Conservation (phyloP, 2,797 vertebrate species). For the Rhinogobio ventralis region DNA sequence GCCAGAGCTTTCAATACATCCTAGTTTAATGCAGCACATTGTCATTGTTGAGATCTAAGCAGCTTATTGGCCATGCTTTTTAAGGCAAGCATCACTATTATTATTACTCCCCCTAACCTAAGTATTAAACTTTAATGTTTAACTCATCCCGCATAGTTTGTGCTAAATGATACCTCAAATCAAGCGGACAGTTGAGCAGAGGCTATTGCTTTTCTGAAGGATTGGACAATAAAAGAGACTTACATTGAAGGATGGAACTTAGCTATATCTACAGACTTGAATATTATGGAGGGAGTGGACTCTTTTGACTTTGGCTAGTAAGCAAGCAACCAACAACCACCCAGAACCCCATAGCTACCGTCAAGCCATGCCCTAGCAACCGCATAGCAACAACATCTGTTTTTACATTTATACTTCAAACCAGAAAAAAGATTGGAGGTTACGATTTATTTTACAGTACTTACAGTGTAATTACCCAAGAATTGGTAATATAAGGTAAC, state of each 20-base stretch:
- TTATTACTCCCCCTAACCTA: not conserved
- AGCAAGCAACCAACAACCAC: not conserved
- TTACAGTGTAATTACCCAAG: too few relatives aligned
- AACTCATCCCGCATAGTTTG: not conserved
- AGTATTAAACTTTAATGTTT: not conserved
- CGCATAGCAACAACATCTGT: not conserved
- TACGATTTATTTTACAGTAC: too few relatives aligned
- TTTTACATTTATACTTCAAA: not conserved
- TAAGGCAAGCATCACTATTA: not conserved
- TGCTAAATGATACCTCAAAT: conserved; percentile 5
- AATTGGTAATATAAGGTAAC: too few relatives aligned
- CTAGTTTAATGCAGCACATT: not conserved
- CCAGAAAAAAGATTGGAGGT: too few relatives aligned
- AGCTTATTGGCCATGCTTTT: not conserved
- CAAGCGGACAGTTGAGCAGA: not conserved
- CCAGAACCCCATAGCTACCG: not conserved
- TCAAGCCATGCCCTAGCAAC: not conserved
- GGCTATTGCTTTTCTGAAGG: conserved; percentile 2
- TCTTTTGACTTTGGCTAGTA: not conserved
- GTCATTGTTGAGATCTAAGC: conserved; percentile 4
- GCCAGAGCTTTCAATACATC: not conserved
- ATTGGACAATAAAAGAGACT: not conserved
- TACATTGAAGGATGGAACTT: not conserved
- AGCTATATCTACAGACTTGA: not conserved
- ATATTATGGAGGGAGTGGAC: not conserved